Evolutionary conservation across 2,113 vertebrate genomes (phyloP).

Genomic region (Sinocyclocheilus maitianheensis): DNA sequence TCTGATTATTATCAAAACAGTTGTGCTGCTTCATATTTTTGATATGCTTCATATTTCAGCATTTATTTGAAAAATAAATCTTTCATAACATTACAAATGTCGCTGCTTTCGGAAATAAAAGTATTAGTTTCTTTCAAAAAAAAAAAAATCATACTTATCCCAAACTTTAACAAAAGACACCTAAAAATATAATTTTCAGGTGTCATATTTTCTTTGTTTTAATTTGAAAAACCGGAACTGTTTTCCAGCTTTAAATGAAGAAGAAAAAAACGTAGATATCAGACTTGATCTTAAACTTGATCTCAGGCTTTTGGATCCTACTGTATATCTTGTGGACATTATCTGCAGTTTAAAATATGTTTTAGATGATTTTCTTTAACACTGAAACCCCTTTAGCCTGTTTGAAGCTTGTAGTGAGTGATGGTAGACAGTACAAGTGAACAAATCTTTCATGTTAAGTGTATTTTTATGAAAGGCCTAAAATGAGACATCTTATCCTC

Average conservation of each 20-base stretch:
- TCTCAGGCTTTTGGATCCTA: neutral
- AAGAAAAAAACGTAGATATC: too few relatives aligned
- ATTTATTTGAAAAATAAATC: too few relatives aligned
- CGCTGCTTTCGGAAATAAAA: neutral
- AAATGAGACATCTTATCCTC: neutral
- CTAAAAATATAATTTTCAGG: neutral
- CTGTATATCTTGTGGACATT: neutral
- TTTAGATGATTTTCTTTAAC: neutral
- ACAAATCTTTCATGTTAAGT: neutral
- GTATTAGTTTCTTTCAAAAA: neutral
- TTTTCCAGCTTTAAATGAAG: neutral
- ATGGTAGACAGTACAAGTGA: neutral
- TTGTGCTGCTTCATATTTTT: too few relatives aligned
- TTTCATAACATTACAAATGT: too few relatives aligned
- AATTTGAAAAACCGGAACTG: too few relatives aligned
- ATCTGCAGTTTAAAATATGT: neutral
- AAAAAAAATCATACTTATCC: neutral
- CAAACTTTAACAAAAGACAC: neutral
- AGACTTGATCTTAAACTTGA: too few relatives aligned
- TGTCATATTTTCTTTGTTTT: neutral
- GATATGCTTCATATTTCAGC: too few relatives aligned
- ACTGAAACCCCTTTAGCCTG: neutral
- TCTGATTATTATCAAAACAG: neutral
- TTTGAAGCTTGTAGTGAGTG: neutral
- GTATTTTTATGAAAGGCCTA: neutral